Evolutionary conservation across 2,797 vertebrate genomes (phyloP).

Genomic region (Epinephelus coioides): DNA sequence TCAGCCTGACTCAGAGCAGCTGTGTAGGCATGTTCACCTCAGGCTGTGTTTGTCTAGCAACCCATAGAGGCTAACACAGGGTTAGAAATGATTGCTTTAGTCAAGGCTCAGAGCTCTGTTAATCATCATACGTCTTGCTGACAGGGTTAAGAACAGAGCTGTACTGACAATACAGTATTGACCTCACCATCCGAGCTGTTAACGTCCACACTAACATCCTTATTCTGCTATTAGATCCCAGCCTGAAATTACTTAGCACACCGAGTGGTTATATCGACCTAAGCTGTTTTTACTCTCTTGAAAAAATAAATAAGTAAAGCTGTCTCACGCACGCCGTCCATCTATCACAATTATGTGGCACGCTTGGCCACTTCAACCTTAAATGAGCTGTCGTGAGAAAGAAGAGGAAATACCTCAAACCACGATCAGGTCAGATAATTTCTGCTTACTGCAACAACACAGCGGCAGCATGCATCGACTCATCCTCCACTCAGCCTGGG

Average conservation of each 20-base stretch:
- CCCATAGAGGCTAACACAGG: conserved; percentile 6
- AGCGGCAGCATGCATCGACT: conserved; percentile 39
- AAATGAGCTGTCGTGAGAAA: conserved; percentile 59
- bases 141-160: conserved; percentile 56
- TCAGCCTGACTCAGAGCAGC: conserved; percentile 13
- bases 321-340: conserved; percentile 33
- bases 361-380: conserved; percentile 52
- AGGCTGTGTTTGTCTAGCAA: conserved; percentile 52
- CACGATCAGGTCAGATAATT: conserved; percentile 59
- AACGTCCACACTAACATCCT: conserved; percentile 48
- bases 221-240: conserved; percentile 67
- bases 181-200: conserved; percentile 51
- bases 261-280: conserved; percentile 67
- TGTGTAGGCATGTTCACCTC: conserved; percentile 20
- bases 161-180: conserved; percentile 59
- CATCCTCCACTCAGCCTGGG: conserved; percentile 15
- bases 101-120: conserved; percentile 54
- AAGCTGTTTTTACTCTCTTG: conserved; percentile 46
- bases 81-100: conserved; percentile 62
- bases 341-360: conserved; percentile 69
- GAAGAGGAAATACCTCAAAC: conserved; percentile 34
- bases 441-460: conserved; percentile 53
- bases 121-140: conserved; percentile 68
- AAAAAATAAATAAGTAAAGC: conserved; percentile 53
- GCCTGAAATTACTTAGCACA: conserved; percentile 58